Evolutionary conservation across 2,888 invertebrate genomes (phyloP).

Genomic region (Hypercompe scribonia): DNA sequence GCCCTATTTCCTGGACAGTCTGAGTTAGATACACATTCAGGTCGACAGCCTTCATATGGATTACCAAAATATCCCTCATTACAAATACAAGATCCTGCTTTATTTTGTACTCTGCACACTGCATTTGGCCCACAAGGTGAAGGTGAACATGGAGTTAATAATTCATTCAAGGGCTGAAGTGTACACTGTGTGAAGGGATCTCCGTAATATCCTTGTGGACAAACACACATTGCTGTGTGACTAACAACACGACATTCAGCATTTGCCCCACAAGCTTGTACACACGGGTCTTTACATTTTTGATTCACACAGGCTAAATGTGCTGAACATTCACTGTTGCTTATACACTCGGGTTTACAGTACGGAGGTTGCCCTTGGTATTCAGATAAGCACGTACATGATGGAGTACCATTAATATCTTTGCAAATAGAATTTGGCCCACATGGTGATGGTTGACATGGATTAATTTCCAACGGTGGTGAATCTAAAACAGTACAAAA

Average conservation of each 20-base stretch:
- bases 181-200: slow-evolving; percentile 88
- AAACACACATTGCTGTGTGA: slow-evolving; percentile 93
- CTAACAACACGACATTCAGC: slow-evolving; percentile 92
- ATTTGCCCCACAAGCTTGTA: slow-evolving; percentile 90
- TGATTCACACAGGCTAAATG: slow-evolving; percentile 91
- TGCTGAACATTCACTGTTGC: slow-evolving; percentile 91
- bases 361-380: slow-evolving; percentile 91
- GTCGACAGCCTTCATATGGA: slow-evolving; percentile 92
- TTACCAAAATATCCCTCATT: slow-evolving; percentile 90
- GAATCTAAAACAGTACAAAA: slow-evolving; percentile 59
- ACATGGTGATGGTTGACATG: slow-evolving; percentile 93
- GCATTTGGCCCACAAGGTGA: slow-evolving; percentile 92
- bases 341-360: slow-evolving; percentile 93
- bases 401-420: slow-evolving; percentile 89
- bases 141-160: slow-evolving; percentile 88
- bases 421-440: slow-evolving; percentile 92
- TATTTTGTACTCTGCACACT: slow-evolving; percentile 89
- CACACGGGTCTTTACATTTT: slow-evolving; percentile 91
- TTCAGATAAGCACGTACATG: slow-evolving; percentile 91
- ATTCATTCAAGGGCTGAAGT: slow-evolving; percentile 79
- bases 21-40: slow-evolving; percentile 90
- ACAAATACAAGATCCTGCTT: slow-evolving; percentile 90
- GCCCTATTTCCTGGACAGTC: slow-evolving; percentile 91
- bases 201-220: slow-evolving; percentile 88
- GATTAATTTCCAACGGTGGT: slow-evolving; percentile 80